Evolutionary conservation across 2,888 invertebrate species (phyloP), one percentile per base, ranked within the genome.

Genomic region (Cheilosia grossa): DNA sequence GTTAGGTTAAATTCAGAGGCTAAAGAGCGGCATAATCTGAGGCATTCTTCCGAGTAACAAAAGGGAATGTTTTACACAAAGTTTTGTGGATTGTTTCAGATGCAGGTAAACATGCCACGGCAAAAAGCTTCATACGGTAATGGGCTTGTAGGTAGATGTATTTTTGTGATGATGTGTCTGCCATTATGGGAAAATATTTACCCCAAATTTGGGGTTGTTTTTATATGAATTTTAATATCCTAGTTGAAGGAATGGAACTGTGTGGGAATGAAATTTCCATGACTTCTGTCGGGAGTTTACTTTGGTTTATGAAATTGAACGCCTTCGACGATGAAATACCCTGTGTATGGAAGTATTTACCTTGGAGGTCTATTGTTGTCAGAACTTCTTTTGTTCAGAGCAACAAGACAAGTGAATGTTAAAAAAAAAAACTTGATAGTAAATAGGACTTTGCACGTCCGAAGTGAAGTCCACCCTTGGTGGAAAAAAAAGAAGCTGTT

Each of bases 131-230:
- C 24, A 37, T 9, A 27, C 1, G 66, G 40, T 1, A 6, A 5
- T 17, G 10, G 42, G 17, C 9, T 27, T 21, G 67, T 54, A 56
- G 47, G 67, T 54, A 56, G 47, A 47, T 70, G 24, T 4, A 21
- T 47, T 40, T 58, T 58, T 7, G 24, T 49, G 40, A 47, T 49
- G 47, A 30, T 10, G 47, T 24, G 49, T 58, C 37, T 58, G 37
- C 58, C n/a, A 24, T 59, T 58, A 49, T 58, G 70, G 58, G 27
- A 56, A 37, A 69, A 69, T 58, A 69, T 58, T 69, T 58, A 47
- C 56, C 24, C 58, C 24, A 24, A 13, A 47, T 15, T 10, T 17
- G 30, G 19, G 54, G 7, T 19, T 6, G 10, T 19, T 49, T 47
- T 37, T 47, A 19, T 13, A 56, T 49, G 37, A 37, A 40, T 58